Conservation (phyloP, 2,113 vertebrate species). For the Tympanuchus pallidicinctus region DNA sequence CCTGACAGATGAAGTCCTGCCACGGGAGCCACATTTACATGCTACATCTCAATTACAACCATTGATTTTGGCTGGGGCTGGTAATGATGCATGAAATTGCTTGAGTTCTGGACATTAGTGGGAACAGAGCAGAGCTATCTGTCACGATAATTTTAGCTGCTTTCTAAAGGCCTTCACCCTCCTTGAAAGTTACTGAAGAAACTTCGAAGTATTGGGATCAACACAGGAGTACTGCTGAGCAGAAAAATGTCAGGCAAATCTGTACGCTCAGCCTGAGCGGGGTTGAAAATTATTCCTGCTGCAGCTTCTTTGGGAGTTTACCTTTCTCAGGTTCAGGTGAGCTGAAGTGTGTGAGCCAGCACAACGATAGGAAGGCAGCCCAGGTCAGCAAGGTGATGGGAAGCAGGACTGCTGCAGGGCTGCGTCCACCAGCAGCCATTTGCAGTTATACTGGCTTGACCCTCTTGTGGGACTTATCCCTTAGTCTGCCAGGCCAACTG, state of each 20-base stretch:
- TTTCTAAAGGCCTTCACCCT: background rate
- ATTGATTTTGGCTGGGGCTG: background rate
- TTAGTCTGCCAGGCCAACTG: background rate
- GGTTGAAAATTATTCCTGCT: background rate
- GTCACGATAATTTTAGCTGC: background rate
- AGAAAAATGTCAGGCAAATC: background rate
- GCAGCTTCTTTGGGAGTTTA: background rate
- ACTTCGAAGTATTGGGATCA: background rate
- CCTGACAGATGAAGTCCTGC: background rate
- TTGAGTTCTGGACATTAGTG: background rate
- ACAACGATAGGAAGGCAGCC: background rate
- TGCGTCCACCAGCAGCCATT: background rate
- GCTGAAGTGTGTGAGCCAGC: background rate
- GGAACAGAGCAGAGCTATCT: background rate
- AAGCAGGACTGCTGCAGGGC: background rate
- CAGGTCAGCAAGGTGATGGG: background rate
- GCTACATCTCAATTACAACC: accelerated
- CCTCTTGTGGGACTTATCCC: background rate
- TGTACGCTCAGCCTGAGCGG: background rate
- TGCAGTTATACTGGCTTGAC: background rate
- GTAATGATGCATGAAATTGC: background rate
- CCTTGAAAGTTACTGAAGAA: background rate
- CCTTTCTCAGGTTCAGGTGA: background rate
- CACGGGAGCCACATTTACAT: background rate
- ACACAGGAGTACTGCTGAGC: background rate